These are phyloP conservation scores for Rotaria magnacalcarata DNA, from an alignment of 2,888 invertebrate species.

Conservation along the genomic window DNA sequence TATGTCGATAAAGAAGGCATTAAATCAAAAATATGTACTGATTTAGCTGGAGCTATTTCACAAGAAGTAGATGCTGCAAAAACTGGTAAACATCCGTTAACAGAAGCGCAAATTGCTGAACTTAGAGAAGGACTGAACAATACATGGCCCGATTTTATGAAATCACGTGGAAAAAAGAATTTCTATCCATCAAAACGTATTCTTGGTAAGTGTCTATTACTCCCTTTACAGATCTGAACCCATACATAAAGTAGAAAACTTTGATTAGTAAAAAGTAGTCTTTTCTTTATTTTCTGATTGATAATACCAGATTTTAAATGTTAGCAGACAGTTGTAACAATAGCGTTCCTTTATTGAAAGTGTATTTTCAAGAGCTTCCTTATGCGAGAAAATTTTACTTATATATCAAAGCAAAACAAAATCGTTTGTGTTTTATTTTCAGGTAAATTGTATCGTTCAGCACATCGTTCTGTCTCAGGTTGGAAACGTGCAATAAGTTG, in stretches of 20 bases:
- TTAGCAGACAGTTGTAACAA: too few species aligned
- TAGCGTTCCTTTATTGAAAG: too few species aligned
- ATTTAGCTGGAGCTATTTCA: not conserved
- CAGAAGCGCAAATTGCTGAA: not conserved
- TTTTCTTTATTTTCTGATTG: too few species aligned
- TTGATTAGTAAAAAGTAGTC: too few species aligned
- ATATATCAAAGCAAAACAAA: too few species aligned
- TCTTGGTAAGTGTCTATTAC: not conserved
- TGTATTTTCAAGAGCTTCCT: too few species aligned
- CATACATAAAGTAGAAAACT: too few species aligned
- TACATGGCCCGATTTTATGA: slow-evolving; percentile 4
- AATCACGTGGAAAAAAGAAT: not conserved
- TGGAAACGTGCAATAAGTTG: not conserved
- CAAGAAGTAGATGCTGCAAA: slow-evolving; percentile 28
- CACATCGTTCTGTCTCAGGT: not conserved
- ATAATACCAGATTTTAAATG: too few species aligned
- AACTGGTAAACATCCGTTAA: slow-evolving; percentile 7
- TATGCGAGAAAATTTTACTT: too few species aligned
- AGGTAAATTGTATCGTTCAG: slow-evolving; percentile 35
- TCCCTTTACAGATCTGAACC: not conserved
- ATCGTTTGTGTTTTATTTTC: not conserved
- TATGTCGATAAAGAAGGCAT: not conserved
- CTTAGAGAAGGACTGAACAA: not conserved
- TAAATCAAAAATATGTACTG: not conserved
- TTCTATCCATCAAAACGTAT: not conserved